Percentiles rank a stretch among this genome's conserved stretches.
Conservation (phyloP, 1,140 invertebrate genomes). For the Bicyclus anynana region DNA sequence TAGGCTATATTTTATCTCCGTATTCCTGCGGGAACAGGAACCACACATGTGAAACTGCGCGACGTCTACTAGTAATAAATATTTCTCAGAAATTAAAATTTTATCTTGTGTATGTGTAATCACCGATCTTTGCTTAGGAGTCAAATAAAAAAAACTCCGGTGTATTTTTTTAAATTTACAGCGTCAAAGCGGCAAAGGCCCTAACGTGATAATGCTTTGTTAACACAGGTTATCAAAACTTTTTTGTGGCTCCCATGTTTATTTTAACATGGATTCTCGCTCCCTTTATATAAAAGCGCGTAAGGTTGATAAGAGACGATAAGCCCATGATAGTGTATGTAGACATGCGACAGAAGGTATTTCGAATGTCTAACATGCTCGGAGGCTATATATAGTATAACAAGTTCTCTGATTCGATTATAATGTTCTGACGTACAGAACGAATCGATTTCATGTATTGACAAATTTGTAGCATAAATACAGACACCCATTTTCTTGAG, state of each 20-base stretch:
- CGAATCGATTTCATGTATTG: conserved; percentile 8
- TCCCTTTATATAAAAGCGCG: conserved; percentile 16
- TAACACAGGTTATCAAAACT: neutral
- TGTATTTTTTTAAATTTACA: neutral
- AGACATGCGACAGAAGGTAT: conserved; percentile 20
- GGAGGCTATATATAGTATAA: conserved; percentile 6
- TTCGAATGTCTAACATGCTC: conserved; percentile 16
- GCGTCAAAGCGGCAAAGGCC: neutral
- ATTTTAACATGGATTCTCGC: neutral
- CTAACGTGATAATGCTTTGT: neutral
- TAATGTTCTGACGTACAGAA: conserved; percentile 15
- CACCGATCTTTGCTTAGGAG: no score
- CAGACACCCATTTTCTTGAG: neutral
- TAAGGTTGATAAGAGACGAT: conserved; percentile 9
- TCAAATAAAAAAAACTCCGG: no score
- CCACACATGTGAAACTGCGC: no score
- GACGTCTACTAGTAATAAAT: no score
- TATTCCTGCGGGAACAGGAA: no score
- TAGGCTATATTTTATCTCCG: no score
- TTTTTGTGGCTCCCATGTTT: conserved; percentile 3
- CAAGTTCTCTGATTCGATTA: conserved; percentile 24
- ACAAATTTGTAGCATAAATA: conserved; percentile 1
- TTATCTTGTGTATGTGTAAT: no score
- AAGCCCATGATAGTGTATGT: conserved; percentile 8
- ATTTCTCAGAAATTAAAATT: no score